These are phyloP conservation scores for Eulemur mongoz DNA, from an alignment of 2,797 vertebrate species.

Conservation along the genomic window DNA sequence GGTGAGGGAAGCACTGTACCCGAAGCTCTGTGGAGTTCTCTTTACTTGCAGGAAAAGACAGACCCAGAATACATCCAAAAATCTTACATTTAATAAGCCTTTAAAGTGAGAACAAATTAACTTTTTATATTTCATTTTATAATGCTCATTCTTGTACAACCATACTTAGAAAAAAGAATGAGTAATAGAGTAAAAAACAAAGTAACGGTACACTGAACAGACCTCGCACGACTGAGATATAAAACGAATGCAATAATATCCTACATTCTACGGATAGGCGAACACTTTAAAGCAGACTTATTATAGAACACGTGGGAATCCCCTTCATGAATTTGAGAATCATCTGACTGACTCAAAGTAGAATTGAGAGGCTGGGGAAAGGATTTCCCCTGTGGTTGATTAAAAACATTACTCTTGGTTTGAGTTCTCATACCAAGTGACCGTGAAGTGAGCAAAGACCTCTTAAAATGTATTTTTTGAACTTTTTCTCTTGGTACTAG, in stretches of 20 bases:
- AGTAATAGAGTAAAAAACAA: conserved; percentile 57
- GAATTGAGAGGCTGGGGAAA: conserved; percentile 45
- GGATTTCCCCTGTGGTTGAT: conserved; percentile 67
- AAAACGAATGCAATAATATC: accelerated
- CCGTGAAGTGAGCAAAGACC: neutral
- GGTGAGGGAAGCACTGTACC: neutral
- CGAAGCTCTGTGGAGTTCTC: neutral
- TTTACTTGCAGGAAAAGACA: neutral
- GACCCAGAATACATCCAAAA: neutral
- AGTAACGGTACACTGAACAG: neutral
- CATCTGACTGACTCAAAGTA: conserved; percentile 47
- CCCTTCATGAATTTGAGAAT: neutral
- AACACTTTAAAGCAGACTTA: neutral
- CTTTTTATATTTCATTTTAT: neutral
- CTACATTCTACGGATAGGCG: neutral
- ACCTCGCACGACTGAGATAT: neutral
- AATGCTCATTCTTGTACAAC: neutral
- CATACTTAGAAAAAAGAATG: conserved; percentile 22
- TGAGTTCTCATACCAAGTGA: conserved; percentile 46
- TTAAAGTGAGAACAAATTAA: neutral
- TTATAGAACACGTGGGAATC: conserved; percentile 30
- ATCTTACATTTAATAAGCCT: neutral
- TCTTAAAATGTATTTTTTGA: conserved; percentile 11
- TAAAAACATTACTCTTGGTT: conserved; percentile 56
- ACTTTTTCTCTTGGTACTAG: neutral